Base-by-base conservation (phyloP, 1,140 invertebrate genomes). In the Trachelipus rathkii region DNA sequence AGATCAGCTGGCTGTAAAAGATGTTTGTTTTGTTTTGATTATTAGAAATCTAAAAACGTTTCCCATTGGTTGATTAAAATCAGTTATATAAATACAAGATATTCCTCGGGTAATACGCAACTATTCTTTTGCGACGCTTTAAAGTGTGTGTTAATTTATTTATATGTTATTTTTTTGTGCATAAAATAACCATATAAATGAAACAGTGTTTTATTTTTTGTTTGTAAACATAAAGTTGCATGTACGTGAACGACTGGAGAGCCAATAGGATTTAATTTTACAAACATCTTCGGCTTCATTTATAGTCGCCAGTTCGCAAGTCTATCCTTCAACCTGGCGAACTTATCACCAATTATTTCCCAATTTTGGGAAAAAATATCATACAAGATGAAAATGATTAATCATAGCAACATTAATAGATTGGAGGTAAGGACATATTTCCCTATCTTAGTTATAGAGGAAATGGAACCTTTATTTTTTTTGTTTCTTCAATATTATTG, bases 341-440 rank as follows among this genome's bases (percentile, higher is more conserved):
- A 60, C 50, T 15, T 60, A 60, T 60, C 50, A 60, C 50, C 50
- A 60, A 60, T 60, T 15, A 60, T 60, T 60, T 60, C 50, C 50
- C 50, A 60, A 19, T 60, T 60, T 60, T 60, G 50, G 50, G 50
- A 60, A 60, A 60, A 60, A 60, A 60, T 60, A 15, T 60, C 50
- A 15, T 60, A 60, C 19, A 60, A 60, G 19, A 60, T 60, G 50
- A 60, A 60, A 60, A 60, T 60, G 50, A 60, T 60, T 19, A 60
- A 60, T 60, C 50, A 60, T 19, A 60, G 19, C 50, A 60, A 60
- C 19, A 60, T 60, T 60, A 60, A 60, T 60, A 60, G 50, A 60
- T 19, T 60, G 19, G 50, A 60, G 50, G 50, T 60, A 60, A 60
- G 50, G 19, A 60, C 33, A 33, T 6, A 33, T 33, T 33, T 33